phyloP scores from a whole-genome alignment of 2,888 invertebrate species.

The Scaptomyza tumidula region DNA sequence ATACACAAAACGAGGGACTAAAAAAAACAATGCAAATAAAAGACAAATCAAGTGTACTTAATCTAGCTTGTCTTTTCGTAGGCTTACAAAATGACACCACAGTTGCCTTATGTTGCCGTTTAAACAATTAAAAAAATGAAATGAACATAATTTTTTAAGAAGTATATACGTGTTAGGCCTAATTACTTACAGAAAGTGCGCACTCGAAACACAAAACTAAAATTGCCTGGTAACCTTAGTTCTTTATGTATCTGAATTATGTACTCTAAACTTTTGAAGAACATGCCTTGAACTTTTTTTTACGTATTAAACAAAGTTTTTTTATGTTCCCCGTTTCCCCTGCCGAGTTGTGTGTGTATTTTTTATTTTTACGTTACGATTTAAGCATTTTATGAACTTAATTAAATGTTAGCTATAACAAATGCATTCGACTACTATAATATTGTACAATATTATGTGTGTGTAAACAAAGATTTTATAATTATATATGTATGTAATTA shows the following conservation, averaged over 20 bases:
- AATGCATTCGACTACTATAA: constrained; percentile 49
- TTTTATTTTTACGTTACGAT: constrained; percentile 61
- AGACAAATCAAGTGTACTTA: constrained; percentile 72
- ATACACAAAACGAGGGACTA: constrained; percentile 46
- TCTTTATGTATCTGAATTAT: constrained; percentile 28
- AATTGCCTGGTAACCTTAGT: constrained; percentile 52
- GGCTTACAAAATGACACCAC: constrained; percentile 40
- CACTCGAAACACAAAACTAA: constrained; percentile 50
- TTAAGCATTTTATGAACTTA: constrained; percentile 62
- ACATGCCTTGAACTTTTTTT: constrained; percentile 18
- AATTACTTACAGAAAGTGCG: constrained; percentile 66
- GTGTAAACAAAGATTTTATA: constrained; percentile 75
- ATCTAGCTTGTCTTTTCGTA: constrained; percentile 36
- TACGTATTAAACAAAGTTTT: constrained; percentile 9
- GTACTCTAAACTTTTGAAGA: constrained; percentile 19
- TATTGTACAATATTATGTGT: constrained; percentile 74
- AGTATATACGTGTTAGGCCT: constrained; percentile 53
- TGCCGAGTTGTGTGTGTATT: constrained; percentile 46
- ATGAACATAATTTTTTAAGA: constrained; percentile 9
- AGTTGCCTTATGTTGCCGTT: constrained; percentile 61
- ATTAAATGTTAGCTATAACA: constrained; percentile 63
- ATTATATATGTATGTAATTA: constrained; percentile 51
- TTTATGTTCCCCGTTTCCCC: constrained; percentile 21
- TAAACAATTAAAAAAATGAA: constrained; percentile 21
- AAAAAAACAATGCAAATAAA: constrained; percentile 30